A percentile compares a stretch with the other conserved stretches of the same genome.
phyloP scores from a whole-genome alignment of 2,797 vertebrate genomes.

The Hemitrygon akajei region DNA sequence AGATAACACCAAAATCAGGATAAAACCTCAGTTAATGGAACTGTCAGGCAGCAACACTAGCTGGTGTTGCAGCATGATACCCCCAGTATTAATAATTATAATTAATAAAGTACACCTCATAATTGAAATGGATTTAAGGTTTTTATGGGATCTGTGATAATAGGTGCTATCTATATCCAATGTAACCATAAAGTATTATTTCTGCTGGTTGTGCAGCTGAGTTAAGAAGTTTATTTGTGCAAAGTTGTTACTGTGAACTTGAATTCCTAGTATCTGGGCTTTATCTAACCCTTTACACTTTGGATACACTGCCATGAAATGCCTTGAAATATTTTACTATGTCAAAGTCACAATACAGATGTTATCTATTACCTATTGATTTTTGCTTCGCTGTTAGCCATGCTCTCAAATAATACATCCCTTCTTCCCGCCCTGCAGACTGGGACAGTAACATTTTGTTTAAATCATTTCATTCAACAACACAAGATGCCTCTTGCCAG shows the following conservation, averaged over 20 bases:
- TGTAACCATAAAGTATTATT: neutral
- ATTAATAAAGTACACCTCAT: neutral
- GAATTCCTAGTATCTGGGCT: neutral
- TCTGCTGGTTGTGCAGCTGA: neutral
- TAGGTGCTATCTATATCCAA: neutral
- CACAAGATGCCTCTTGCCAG: neutral
- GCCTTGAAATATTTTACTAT: too few species aligned
- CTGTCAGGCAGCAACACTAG: too few species aligned
- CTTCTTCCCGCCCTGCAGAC: neutral
- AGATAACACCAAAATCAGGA: too few species aligned
- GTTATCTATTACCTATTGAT: neutral
- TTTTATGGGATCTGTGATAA: neutral
- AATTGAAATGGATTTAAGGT: neutral
- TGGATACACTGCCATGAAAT: too few species aligned
- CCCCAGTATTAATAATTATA: too few species aligned
- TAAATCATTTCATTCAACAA: neutral
- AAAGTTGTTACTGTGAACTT: neutral
- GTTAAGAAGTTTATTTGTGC: neutral
- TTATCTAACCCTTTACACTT: too few species aligned
- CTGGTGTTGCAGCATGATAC: too few species aligned
- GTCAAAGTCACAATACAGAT: too few species aligned
- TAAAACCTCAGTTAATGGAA: too few species aligned
- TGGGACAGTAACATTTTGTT: neutral
- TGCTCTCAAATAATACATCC: neutral
- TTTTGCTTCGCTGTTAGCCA: neutral